Base-by-base conservation (phyloP, 2,888 invertebrate species). In the Protophormia terraenovae region DNA sequence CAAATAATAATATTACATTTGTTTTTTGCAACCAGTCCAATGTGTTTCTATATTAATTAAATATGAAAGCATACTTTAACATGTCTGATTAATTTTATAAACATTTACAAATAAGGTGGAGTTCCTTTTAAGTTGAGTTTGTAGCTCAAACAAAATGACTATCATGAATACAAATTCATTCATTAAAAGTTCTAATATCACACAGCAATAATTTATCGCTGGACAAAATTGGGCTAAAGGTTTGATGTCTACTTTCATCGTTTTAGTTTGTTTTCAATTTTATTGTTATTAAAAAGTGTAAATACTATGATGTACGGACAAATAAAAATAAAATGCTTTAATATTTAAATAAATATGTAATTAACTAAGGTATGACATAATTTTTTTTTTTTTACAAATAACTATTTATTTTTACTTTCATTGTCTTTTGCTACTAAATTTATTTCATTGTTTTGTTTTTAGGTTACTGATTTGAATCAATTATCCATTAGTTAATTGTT, bases 291-390 rank as follows among this genome's bases (percentile, higher is more conserved):
- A 50, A 50, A 50, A 8, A 50, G 50, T 50, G 50, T 22, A 19
- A 50, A n/a, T n/a, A n/a, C n/a, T n/a, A n/a, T n/a, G n/a, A n/a
- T n/a, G 50, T 50, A 10, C 22, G 1, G 22, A 10, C 8, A 19
- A 50, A 27, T 84, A 82, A 50, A 71, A 67, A 67, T 69, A 75
- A 72, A 86, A 76, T 29, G 24, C 62, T 67, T 80, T 38, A 38
- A 2, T 3, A 14, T 2, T 38, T 10, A 38, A 38, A 2, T 2
- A 41, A 41, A 1, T n/a, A 41, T 41, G n/a, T 38, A 14, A 41
- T 35, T 35, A 41, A n/a, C 41, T 41, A n/a, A 41, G 41, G 41
- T 41, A 14, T 38, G 38, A 38, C 38, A 38, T 38, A 41, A 41
- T 41, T 14, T 41, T 14, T 0, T 2, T n/a, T n/a, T n/a, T n/a